Evolutionary conservation across 2,113 vertebrate species (phyloP).

Genomic region (Morone saxatilis): DNA sequence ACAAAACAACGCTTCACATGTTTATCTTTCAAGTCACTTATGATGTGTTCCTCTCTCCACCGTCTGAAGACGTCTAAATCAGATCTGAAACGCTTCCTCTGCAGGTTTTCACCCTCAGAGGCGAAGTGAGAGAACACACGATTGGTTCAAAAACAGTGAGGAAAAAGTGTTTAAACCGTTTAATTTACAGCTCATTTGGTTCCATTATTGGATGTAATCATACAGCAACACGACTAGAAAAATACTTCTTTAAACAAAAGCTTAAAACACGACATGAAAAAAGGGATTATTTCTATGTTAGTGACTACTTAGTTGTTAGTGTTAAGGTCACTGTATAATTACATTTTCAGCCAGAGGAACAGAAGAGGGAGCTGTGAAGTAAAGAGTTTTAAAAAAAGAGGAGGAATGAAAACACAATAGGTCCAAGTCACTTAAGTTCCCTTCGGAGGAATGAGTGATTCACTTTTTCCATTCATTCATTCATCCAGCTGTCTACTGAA

Average conservation of each 20-base stretch:
- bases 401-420: constrained; percentile 50
- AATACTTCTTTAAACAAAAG: background rate
- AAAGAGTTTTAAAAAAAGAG: background rate
- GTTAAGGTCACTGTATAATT: constrained; percentile 14
- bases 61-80: background rate
- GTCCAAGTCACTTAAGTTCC: constrained; percentile 59
- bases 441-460: constrained; percentile 38
- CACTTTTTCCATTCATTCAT: constrained; percentile 45
- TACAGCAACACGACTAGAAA: background rate
- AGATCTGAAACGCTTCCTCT: background rate
- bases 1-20: constrained; percentile 27
- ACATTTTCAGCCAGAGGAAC: constrained; percentile 1
- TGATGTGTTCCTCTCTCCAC: background rate
- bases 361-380: constrained; percentile 17
- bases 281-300: background rate
- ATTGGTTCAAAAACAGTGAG: constrained; percentile 1
- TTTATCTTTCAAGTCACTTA: constrained; percentile 38
- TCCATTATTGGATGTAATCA: background rate
- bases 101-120: background rate
- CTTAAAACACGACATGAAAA: background rate
- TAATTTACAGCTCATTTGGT: constrained; percentile 9
- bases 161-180: background rate
- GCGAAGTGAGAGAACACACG: background rate
- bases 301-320: background rate
- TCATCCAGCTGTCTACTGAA: constrained; percentile 51